Percentiles rank a stretch among this genome's conserved stretches.
phyloP scores from a whole-genome alignment of 2,888 invertebrate genomes.

The Phania funesta region DNA sequence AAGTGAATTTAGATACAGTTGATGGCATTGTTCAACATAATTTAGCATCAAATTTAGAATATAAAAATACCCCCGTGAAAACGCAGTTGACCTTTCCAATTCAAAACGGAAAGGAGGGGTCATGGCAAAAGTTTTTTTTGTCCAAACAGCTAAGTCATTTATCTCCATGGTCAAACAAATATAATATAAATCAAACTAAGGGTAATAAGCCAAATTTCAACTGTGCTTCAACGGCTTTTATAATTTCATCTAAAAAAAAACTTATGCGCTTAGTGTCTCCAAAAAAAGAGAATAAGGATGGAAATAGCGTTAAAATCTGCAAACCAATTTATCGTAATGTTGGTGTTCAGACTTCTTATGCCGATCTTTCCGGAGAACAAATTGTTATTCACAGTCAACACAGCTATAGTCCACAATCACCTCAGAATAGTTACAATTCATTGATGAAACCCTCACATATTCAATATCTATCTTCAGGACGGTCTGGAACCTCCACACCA shows the following conservation, averaged over 20 bases:
- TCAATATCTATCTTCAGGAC: slow-evolving; percentile 62
- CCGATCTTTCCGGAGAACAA: slow-evolving; percentile 57
- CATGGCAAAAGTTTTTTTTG: slow-evolving; percentile 73
- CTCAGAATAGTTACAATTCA: slow-evolving; percentile 78
- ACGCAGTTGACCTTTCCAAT: slow-evolving; percentile 50
- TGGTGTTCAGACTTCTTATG: slow-evolving; percentile 75
- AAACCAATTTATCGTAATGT: slow-evolving; percentile 71
- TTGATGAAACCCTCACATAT: slow-evolving; percentile 72
- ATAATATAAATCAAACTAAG: slow-evolving; percentile 30
- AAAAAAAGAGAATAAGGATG: slow-evolving; percentile 72
- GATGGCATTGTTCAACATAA: slow-evolving; percentile 75
- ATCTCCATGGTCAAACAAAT: slow-evolving; percentile 75
- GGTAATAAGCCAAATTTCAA: slow-evolving; percentile 39
- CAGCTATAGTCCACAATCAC: slow-evolving; percentile 71
- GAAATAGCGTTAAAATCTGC: slow-evolving; percentile 4
- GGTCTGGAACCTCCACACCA: slow-evolving; percentile 37
- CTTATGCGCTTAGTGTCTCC: slow-evolving; percentile 76
- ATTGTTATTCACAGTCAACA: neutral
- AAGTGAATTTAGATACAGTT: slow-evolving; percentile 77
- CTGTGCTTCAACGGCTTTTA: slow-evolving; percentile 72
- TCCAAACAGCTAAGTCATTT: slow-evolving; percentile 75
- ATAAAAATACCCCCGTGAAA: slow-evolving; percentile 78
- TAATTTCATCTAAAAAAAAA: slow-evolving; percentile 76
- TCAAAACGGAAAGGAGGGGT: neutral
- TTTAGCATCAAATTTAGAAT: slow-evolving; percentile 76